Conservation (phyloP, 2,113 vertebrate species). For the Gadus chalcogrammus region DNA sequence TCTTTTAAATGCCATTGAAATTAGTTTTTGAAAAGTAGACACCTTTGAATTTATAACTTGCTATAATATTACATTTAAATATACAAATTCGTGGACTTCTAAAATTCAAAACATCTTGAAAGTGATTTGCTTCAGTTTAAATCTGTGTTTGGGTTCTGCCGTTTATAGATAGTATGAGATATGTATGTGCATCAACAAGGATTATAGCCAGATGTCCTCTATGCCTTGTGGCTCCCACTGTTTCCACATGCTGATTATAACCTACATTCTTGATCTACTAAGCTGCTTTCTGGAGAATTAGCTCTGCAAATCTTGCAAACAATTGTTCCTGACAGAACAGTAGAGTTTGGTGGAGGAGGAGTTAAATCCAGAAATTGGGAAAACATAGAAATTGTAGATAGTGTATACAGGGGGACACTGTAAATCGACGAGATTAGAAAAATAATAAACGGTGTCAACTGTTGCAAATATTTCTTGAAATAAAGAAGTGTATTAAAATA, state of each 20-base stretch:
- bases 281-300: conserved; percentile 49
- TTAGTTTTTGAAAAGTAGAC: too few species aligned
- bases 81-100: too few species aligned
- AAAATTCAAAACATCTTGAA: too few species aligned
- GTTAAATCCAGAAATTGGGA: conserved; percentile 23
- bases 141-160: conserved; percentile 23
- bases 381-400: background rate
- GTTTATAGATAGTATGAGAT: conserved; percentile 25
- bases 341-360: conserved; percentile 8
- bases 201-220: conserved; percentile 18
- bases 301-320: conserved; percentile 38
- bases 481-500: too few species aligned
- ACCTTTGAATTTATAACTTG: too few species aligned
- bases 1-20: too few species aligned
- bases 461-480: too few species aligned
- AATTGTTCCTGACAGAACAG: conserved; percentile 22
- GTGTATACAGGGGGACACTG: too few species aligned
- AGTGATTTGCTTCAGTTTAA: background rate
- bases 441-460: too few species aligned
- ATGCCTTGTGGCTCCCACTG: background rate
- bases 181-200: conserved; percentile 1
- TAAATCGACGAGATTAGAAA: too few species aligned
- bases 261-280: conserved; percentile 36
- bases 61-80: too few species aligned
- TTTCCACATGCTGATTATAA: conserved; percentile 32